A percentile compares a stretch with the other conserved stretches of the same genome.
phyloP scores from a whole-genome alignment of 1,140 invertebrate species.

The Pomacea maculata region DNA sequence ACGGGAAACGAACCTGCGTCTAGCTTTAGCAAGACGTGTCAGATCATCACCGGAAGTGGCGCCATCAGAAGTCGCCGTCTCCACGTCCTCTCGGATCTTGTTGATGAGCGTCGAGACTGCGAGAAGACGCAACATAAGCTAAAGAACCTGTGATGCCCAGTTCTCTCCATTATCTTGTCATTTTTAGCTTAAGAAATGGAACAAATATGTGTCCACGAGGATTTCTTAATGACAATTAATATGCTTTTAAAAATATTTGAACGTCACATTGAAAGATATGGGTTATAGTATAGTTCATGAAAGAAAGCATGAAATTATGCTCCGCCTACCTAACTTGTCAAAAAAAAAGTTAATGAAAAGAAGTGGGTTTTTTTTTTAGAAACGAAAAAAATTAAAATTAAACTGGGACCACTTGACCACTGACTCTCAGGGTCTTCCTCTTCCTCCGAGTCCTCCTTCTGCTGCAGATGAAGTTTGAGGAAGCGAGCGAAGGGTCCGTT shows the following conservation, averaged over 20 bases:
- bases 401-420: not conserved
- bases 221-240: too few species aligned
- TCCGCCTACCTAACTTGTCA: too few species aligned
- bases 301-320: too few species aligned
- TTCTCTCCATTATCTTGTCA: not conserved
- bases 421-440: conserved; percentile 49
- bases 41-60: conserved; percentile 29
- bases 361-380: too few species aligned
- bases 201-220: too few species aligned
- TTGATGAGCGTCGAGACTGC: conserved; percentile 33
- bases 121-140: too few species aligned
- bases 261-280: too few species aligned
- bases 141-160: not conserved
- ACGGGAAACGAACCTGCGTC: not conserved
- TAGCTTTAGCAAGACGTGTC: not conserved
- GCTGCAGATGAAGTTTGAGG: conserved; percentile 31
- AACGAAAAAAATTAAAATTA: too few species aligned
- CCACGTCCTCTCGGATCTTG: conserved; percentile 39
- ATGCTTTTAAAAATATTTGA: too few species aligned
- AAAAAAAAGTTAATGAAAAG: too few species aligned
- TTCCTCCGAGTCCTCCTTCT: conserved; percentile 25
- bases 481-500: conserved; percentile 57
- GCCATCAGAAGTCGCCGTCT: conserved; percentile 43
- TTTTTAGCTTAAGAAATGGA: not conserved
- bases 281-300: too few species aligned